phyloP scores from a whole-genome alignment of 2,797 vertebrate species.

The Diplodus sargus region DNA sequence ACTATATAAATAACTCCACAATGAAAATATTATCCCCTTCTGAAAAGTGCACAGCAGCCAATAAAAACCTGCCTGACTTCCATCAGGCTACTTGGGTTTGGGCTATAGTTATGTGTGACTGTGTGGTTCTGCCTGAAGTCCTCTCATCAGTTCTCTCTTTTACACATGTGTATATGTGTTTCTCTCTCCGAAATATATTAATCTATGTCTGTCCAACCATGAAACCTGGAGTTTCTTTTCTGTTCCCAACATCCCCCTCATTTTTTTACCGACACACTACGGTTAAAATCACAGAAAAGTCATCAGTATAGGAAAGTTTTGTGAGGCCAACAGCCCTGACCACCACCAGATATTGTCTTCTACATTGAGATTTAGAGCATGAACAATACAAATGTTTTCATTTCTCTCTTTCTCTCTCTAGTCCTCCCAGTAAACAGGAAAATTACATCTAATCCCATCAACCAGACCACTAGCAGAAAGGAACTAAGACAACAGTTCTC shows the following conservation, averaged over 20 bases:
- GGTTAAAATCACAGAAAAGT: conserved; percentile 51
- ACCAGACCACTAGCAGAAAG: conserved; percentile 64
- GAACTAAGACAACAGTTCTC: conserved; percentile 66
- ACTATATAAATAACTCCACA: conserved; percentile 82
- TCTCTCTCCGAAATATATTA: conserved; percentile 48
- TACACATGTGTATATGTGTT: conserved; percentile 43
- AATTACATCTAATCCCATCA: conserved; percentile 72
- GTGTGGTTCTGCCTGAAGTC: conserved; percentile 61
- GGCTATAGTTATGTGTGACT: conserved; percentile 66
- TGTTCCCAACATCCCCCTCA: conserved; percentile 4
- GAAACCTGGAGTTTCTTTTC: conserved; percentile 42
- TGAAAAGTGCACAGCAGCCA: conserved; percentile 77
- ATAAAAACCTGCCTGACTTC: conserved; percentile 84
- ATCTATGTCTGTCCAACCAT: conserved; percentile 45
- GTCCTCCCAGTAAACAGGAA: conserved; percentile 62
- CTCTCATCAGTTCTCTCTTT: conserved; percentile 58
- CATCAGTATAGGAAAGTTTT: conserved; percentile 20
- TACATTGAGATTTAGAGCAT: conserved; percentile 42
- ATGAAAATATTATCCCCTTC: conserved; percentile 85
- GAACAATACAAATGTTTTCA: conserved; percentile 46
- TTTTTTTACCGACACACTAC: conserved; percentile 6
- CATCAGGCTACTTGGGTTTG: conserved; percentile 81
- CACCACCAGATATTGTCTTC: conserved; percentile 36
- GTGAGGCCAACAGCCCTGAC: conserved; percentile 16
- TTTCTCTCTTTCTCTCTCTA: conserved; percentile 26